Conservation (phyloP, 2,113 vertebrate genomes). For the Microtus montanus region DNA sequence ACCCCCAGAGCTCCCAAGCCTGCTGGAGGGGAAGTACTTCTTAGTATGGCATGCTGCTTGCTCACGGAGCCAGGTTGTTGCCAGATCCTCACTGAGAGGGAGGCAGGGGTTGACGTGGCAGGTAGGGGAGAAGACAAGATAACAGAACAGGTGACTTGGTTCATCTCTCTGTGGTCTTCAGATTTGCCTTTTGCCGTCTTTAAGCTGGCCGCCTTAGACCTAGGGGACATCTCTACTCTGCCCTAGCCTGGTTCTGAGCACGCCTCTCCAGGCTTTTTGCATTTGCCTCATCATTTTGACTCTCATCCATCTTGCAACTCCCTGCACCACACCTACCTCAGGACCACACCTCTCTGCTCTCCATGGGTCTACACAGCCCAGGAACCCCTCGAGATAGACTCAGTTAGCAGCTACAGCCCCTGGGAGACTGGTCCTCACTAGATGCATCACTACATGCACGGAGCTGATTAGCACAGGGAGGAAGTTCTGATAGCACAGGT, state of each 20-base stretch:
- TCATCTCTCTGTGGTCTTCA: background rate
- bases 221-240: background rate
- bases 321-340: too few relatives aligned
- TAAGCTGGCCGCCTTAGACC: background rate
- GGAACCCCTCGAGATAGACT: background rate
- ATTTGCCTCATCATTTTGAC: background rate
- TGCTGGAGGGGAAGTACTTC: background rate
- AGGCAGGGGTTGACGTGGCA: background rate
- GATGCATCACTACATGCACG: background rate
- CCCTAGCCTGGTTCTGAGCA: background rate
- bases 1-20: background rate
- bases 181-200: background rate
- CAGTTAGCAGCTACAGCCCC: background rate
- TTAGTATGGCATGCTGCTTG: background rate
- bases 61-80: rapidly evolving
- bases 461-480: too few relatives aligned
- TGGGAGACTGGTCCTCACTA: background rate
- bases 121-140: background rate
- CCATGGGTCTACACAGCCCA: background rate
- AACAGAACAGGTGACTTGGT: background rate
- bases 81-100: background rate
- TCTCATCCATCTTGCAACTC: background rate
- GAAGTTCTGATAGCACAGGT: background rate
- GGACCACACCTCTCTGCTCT: background rate
- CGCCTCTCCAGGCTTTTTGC: background rate